Conservation (phyloP, 2,113 vertebrate genomes). For the Microcebus lehilahytsara region DNA sequence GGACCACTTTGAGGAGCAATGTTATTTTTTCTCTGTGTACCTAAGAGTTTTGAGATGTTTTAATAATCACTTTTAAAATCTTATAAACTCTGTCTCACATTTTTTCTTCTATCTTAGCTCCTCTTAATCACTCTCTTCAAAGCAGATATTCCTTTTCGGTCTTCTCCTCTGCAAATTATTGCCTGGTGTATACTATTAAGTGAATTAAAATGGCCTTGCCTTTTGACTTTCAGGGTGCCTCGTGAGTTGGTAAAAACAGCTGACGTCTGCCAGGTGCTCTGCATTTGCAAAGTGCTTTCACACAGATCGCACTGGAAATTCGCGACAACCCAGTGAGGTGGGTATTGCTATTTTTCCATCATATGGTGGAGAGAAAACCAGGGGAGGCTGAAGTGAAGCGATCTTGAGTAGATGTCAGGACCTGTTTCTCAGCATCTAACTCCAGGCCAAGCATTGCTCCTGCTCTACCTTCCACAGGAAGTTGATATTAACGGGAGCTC, state of each 20-base stretch:
- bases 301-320: neutral
- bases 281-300: neutral
- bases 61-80: neutral
- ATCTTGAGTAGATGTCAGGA: neutral
- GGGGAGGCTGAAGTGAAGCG: neutral
- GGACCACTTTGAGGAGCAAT: constrained; percentile 16
- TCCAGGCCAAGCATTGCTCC: neutral
- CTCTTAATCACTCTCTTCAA: neutral
- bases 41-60: constrained; percentile 1
- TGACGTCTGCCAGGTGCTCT: neutral
- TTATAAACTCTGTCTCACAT: neutral
- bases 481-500: neutral
- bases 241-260: neutral
- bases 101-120: neutral
- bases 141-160: neutral
- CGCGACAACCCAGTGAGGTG: neutral
- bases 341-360: neutral
- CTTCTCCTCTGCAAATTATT: neutral
- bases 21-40: neutral
- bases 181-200: neutral
- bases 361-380: neutral
- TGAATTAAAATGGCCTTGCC: constrained; percentile 47
- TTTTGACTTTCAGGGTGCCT: constrained; percentile 6
- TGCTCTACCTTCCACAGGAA: rapidly evolving
- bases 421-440: neutral